These are phyloP conservation scores for Spodoptera litura DNA, from an alignment of 1,140 invertebrate species.

Conservation along the genomic window DNA sequence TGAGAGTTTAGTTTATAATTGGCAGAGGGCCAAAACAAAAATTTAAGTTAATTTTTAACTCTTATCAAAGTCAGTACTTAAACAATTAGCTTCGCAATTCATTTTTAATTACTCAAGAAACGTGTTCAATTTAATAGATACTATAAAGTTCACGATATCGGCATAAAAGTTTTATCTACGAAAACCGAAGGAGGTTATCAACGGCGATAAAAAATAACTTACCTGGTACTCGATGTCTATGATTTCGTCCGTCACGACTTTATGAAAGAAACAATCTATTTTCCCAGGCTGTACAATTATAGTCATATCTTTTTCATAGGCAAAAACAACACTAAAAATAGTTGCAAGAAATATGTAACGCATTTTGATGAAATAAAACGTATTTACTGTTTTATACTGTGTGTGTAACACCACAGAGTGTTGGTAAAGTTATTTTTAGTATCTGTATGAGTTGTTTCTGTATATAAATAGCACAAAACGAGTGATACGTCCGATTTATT, in stretches of 20 bases:
- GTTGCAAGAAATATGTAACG: constrained; percentile 70
- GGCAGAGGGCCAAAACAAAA: no score
- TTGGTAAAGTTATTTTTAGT: constrained; percentile 52
- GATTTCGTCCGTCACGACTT: constrained; percentile 86
- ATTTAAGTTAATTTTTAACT: no score
- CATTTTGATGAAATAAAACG: constrained; percentile 60
- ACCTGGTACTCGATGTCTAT: constrained; percentile 93
- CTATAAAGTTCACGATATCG: background rate
- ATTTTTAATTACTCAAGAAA: background rate
- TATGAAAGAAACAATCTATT: constrained; percentile 90
- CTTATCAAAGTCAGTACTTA: no score
- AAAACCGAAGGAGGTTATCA: constrained; percentile 20
- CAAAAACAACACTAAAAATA: constrained; percentile 74
- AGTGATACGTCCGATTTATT: constrained; percentile 13
- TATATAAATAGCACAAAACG: constrained; percentile 56
- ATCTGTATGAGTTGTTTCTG: constrained; percentile 39
- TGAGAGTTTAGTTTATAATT: no score
- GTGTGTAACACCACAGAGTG: background rate
- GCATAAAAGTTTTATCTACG: constrained; percentile 3
- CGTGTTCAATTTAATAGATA: background rate
- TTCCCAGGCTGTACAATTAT: constrained; percentile 89
- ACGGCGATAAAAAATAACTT: constrained; percentile 42
- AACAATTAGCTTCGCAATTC: no score
- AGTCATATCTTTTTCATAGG: constrained; percentile 89
- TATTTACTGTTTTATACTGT: constrained; percentile 24